These are phyloP conservation scores for Galerucella nymphaeae DNA, from an alignment of 2,888 invertebrate genomes.

Conservation along the genomic window DNA sequence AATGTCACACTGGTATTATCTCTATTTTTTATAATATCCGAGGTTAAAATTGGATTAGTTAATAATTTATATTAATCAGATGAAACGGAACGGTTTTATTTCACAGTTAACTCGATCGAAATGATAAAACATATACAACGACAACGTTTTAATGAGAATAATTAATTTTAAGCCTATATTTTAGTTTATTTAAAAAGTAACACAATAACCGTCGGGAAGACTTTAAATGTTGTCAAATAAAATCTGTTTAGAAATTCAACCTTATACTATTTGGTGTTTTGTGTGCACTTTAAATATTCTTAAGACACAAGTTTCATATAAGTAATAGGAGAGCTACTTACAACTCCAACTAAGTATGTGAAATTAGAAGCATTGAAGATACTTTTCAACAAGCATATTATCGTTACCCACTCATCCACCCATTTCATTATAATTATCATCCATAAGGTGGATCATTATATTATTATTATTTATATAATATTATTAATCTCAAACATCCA, in stretches of 20 bases:
- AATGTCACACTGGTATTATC: too few relatives aligned
- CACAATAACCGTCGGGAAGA: conserved; percentile 61
- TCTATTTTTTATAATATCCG: too few relatives aligned
- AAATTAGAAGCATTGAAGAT: too few relatives aligned
- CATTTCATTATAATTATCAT: too few relatives aligned
- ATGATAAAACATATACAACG: conserved; percentile 21
- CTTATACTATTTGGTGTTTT: conserved; percentile 55
- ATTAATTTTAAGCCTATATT: conserved; percentile 40
- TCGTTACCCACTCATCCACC: too few relatives aligned
- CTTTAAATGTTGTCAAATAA: conserved; percentile 48
- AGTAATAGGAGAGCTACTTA: background rate
- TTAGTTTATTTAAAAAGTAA: conserved; percentile 54
- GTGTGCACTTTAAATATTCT: conserved; percentile 32
- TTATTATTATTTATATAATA: too few relatives aligned
- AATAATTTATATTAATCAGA: background rate
- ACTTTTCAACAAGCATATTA: too few relatives aligned
- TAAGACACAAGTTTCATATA: conserved; percentile 2
- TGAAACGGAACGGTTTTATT: conserved; percentile 16
- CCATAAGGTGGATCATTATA: too few relatives aligned
- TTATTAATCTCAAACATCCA: too few relatives aligned
- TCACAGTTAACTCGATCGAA: conserved; percentile 22
- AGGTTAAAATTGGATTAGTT: background rate
- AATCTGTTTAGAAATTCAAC: background rate
- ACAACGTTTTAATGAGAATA: conserved; percentile 34
- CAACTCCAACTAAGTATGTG: too few relatives aligned